These are phyloP conservation scores for Dendrolimus punctatus DNA, from an alignment of 1,140 invertebrate species.

Conservation along the genomic window DNA sequence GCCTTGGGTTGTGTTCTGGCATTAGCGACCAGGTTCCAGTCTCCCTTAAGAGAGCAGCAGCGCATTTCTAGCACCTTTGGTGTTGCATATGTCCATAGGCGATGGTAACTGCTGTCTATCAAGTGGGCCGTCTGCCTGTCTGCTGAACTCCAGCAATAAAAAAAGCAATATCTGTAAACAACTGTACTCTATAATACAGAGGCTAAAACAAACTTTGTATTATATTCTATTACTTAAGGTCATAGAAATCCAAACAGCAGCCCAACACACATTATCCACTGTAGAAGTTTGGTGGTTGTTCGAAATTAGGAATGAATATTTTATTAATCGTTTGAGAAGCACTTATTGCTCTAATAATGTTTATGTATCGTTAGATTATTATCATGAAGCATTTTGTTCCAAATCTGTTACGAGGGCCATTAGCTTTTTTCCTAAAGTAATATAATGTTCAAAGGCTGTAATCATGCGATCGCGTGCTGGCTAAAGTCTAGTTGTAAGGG, in stretches of 20 bases:
- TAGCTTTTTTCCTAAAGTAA: conserved; percentile 13
- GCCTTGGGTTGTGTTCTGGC: no score
- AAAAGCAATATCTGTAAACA: no score
- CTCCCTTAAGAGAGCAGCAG: no score
- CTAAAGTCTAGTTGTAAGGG: no score
- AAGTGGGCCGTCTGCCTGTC: no score
- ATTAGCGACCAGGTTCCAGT: no score
- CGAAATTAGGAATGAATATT: conserved; percentile 2
- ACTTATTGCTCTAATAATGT: not conserved
- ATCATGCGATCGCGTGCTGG: conserved; percentile 13
- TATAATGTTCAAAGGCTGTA: conserved; percentile 16
- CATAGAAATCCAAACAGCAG: not conserved
- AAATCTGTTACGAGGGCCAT: conserved; percentile 14
- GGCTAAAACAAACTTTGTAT: not conserved
- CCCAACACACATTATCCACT: conserved; percentile 4
- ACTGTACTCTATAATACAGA: no score
- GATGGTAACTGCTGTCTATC: no score
- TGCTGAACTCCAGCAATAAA: no score
- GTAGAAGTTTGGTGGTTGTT: not conserved
- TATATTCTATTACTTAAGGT: conserved; percentile 1
- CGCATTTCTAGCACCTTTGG: no score
- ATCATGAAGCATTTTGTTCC: conserved; percentile 13
- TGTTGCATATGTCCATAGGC: no score
- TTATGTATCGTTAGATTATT: conserved; percentile 8
- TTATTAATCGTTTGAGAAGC: no score